phyloP scores from a whole-genome alignment of 2,113 vertebrate genomes.

The Phaethornis superciliosus region DNA sequence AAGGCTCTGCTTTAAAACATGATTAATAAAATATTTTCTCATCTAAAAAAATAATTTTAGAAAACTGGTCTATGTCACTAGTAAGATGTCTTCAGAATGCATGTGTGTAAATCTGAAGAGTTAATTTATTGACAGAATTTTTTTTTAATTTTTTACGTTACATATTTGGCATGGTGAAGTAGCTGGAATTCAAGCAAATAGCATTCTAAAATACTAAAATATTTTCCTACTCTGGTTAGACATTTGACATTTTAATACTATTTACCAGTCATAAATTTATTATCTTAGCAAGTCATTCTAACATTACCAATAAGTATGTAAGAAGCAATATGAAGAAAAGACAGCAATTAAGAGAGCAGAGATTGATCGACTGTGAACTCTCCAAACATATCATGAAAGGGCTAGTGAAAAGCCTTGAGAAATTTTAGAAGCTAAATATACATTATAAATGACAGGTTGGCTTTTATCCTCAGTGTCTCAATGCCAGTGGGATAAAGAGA shows the following conservation, averaged over 20 bases:
- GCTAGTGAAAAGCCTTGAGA: constrained; percentile 25
- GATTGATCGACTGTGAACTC: not conserved
- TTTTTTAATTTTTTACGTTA: not conserved
- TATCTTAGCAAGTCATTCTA: not conserved
- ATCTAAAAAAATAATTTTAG: not conserved
- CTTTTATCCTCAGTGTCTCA: constrained; percentile 11
- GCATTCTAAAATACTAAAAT: not conserved
- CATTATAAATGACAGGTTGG: not conserved
- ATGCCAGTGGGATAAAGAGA: constrained; percentile 1
- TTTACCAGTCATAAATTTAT: not conserved
- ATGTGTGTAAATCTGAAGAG: not conserved
- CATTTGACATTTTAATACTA: not conserved
- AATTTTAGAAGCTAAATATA: constrained; percentile 29
- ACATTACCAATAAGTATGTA: not conserved
- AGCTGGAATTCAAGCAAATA: not conserved
- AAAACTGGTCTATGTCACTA: not conserved
- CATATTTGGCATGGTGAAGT: not conserved
- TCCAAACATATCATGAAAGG: not conserved
- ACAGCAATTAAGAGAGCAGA: not conserved
- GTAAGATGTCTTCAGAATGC: not conserved
- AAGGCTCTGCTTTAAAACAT: not conserved
- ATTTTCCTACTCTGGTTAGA: not conserved
- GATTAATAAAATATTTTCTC: not conserved
- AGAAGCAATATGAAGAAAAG: not conserved
- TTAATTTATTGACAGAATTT: not conserved